These are phyloP conservation scores for Alauda arvensis DNA, from an alignment of 2,797 vertebrate species.

Conservation along the genomic window DNA sequence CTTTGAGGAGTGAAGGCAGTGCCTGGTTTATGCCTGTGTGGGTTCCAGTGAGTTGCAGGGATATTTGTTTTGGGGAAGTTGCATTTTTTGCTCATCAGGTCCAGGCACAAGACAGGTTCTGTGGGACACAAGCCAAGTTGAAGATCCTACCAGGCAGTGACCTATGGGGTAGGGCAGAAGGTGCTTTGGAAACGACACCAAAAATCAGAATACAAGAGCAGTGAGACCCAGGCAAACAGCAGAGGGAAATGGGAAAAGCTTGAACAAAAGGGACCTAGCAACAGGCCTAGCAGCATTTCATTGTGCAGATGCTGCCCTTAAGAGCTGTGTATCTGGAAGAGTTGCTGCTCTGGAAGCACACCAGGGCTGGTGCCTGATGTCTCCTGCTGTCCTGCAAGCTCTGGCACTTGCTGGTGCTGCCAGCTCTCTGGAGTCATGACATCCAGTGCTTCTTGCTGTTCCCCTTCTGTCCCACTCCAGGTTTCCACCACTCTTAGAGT, in stretches of 20 bases:
- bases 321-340: background rate
- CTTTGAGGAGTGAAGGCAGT: no score
- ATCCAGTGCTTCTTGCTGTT: background rate
- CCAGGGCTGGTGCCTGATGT: background rate
- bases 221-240: background rate
- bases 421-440: background rate
- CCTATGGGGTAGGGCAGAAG: background rate
- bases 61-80: background rate
- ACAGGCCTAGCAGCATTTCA: background rate
- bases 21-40: background rate
- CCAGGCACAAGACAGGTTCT: background rate
- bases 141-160: background rate
- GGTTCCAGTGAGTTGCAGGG: background rate
- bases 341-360: background rate
- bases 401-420: background rate
- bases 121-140: background rate
- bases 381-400: background rate
- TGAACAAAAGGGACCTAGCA: background rate
- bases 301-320: background rate
- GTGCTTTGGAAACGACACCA: background rate
- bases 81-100: fast-evolving
- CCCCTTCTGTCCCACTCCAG: background rate
- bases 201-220: background rate
- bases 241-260: background rate
- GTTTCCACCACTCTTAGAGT: background rate